A percentile compares a stretch with the other conserved stretches of the same genome.
Evolutionary conservation across 2,797 vertebrate genomes (phyloP).

Genomic region (Astyanax mexicanus): DNA sequence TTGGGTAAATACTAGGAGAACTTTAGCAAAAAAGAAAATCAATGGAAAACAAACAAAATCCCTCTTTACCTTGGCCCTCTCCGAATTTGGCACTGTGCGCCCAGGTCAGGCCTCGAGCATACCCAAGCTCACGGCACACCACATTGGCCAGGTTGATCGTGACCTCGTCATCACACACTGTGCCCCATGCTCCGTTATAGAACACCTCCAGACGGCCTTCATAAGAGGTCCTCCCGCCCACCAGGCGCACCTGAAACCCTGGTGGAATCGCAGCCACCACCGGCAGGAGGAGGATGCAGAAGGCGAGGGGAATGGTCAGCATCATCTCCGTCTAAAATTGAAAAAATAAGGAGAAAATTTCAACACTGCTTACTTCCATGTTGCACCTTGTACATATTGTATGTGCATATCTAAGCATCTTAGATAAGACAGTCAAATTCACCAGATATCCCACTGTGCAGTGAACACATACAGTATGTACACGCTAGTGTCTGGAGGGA

Average conservation of each 20-base stretch:
- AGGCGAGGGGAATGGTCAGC: constrained; percentile 65
- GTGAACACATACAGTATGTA: too few species aligned
- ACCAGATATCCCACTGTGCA: too few species aligned
- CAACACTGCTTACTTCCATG: too few species aligned
- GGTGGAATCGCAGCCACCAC: constrained; percentile 52
- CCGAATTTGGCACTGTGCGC: constrained; percentile 95
- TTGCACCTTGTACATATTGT: too few species aligned
- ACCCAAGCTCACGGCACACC: constrained; percentile 90
- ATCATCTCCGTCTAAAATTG: constrained; percentile 46
- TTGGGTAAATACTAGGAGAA: too few species aligned
- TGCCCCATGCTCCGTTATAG: constrained; percentile 90
- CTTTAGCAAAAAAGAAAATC: too few species aligned
- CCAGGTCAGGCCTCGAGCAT: constrained; percentile 87
- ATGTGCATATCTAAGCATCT: too few species aligned
- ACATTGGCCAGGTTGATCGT: constrained; percentile 85
- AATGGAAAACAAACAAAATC: too few species aligned
- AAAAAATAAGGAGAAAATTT: not conserved
- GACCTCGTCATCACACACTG: constrained; percentile 93
- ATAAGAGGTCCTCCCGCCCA: constrained; percentile 72
- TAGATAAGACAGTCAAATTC: too few species aligned
- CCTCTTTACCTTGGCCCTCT: constrained; percentile 83
- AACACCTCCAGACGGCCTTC: constrained; percentile 94
- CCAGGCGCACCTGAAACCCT: constrained; percentile 79
- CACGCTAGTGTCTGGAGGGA: too few species aligned
- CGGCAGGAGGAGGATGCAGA: constrained; percentile 58